A percentile compares a stretch with the other conserved stretches of the same genome.
These are phyloP conservation scores for Tarsius wallacei DNA, from an alignment of 2,797 vertebrate genomes.

Conservation along the genomic window DNA sequence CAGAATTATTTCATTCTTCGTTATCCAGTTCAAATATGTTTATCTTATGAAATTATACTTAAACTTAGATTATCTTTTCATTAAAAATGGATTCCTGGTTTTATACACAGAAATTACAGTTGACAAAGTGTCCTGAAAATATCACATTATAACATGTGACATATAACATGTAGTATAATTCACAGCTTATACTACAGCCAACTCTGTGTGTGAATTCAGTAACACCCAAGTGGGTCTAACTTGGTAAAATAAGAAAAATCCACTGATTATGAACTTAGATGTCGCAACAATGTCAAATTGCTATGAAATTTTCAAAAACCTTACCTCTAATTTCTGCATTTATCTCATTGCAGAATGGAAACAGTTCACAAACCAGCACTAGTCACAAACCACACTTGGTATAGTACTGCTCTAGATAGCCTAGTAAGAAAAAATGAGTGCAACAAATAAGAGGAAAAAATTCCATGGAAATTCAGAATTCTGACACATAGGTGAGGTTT, in stretches of 20 bases:
- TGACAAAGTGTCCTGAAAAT: not conserved
- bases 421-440: not conserved
- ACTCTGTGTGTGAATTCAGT: not conserved
- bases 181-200: not conserved
- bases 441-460: not conserved
- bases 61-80: constrained; percentile 44
- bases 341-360: not conserved
- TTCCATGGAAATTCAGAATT: constrained; percentile 10
- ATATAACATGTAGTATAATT: not conserved
- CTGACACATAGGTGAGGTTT: not conserved
- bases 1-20: constrained; percentile 49
- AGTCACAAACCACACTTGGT: not conserved
- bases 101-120: not conserved
- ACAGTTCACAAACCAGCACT: not conserved
- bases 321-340: not conserved
- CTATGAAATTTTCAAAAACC: constrained; percentile 12
- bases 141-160: not conserved
- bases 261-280: not conserved
- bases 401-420: not conserved
- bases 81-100: constrained; percentile 23
- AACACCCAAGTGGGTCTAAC: not conserved
- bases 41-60: constrained; percentile 20
- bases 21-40: not conserved
- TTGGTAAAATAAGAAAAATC: constrained; percentile 23
- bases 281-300: not conserved